These are phyloP conservation scores for Chaenodraco wilsoni DNA, from an alignment of 2,797 vertebrate genomes.

Conservation along the genomic window DNA sequence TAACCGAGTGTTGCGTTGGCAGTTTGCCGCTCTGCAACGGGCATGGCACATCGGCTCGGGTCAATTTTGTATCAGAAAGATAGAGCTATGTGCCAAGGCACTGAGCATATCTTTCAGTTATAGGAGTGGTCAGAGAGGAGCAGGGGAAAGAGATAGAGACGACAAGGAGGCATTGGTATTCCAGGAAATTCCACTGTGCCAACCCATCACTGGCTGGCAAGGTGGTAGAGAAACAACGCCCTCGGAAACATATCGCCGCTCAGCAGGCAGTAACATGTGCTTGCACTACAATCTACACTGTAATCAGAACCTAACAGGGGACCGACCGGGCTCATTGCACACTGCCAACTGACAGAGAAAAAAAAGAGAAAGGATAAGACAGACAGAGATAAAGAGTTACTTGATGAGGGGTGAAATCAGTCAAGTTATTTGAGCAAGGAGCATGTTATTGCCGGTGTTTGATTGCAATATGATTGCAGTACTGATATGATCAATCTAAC, in stretches of 20 bases:
- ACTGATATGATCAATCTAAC: slow-evolving; percentile 35
- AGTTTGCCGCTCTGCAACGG: slow-evolving; percentile 29
- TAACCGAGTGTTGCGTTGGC: slow-evolving; percentile 39
- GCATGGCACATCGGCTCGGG: slow-evolving; percentile 49
- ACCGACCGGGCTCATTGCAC: slow-evolving; percentile 47
- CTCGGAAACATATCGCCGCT: slow-evolving; percentile 66
- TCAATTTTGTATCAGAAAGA: slow-evolving; percentile 61
- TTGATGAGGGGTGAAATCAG: slow-evolving; percentile 48
- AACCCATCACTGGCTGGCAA: slow-evolving; percentile 62
- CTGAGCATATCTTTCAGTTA: slow-evolving; percentile 43
- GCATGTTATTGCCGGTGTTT: slow-evolving; percentile 38
- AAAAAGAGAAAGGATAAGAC: slow-evolving; percentile 23
- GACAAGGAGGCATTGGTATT: slow-evolving; percentile 62
- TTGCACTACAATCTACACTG: slow-evolving; percentile 71
- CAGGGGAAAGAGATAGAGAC: slow-evolving; percentile 21
- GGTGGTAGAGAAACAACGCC: slow-evolving; percentile 48
- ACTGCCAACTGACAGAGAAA: slow-evolving; percentile 45
- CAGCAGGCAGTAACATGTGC: slow-evolving; percentile 74
- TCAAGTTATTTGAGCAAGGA: slow-evolving; percentile 31
- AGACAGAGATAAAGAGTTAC: slow-evolving; percentile 34
- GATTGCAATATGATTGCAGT: slow-evolving; percentile 25
- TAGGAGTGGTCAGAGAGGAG: slow-evolving; percentile 46
- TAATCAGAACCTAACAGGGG: slow-evolving; percentile 71
- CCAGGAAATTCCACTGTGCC: slow-evolving; percentile 54
- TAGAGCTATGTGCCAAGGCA: slow-evolving; percentile 43